Evolutionary conservation across 2,113 vertebrate species (phyloP).

Genomic region (Rhea pennata): DNA sequence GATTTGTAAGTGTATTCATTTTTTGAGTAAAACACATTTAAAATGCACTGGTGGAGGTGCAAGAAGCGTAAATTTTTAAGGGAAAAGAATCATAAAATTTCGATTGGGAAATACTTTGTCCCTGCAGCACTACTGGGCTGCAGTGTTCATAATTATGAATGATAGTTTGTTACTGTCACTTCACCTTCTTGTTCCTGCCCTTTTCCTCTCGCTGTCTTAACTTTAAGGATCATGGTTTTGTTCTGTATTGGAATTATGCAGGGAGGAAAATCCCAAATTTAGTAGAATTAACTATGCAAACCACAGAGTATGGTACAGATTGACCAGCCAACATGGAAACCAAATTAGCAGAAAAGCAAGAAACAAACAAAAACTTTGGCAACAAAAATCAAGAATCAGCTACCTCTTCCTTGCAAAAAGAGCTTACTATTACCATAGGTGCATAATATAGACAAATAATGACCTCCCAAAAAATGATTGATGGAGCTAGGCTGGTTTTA

Average conservation of each 20-base stretch:
- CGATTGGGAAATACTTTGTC: neutral
- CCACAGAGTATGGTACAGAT: neutral
- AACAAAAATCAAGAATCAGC: neutral
- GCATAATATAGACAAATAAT: neutral
- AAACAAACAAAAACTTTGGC: neutral
- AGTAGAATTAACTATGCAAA: neutral
- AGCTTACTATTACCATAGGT: neutral
- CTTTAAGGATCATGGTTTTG: neutral
- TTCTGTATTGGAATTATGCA: neutral
- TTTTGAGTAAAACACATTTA: neutral
- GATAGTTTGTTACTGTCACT: neutral
- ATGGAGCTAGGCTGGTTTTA: neutral
- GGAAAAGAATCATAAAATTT: neutral
- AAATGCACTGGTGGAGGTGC: neutral
- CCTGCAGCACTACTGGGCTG: neutral
- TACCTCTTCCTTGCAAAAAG: neutral
- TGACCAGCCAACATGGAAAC: neutral
- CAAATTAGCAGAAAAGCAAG: neutral
- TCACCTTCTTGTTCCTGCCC: neutral
- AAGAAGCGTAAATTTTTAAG: neutral
- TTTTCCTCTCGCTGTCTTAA: neutral
- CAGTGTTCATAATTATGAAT: neutral
- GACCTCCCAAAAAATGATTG: neutral
- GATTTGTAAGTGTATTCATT: neutral
- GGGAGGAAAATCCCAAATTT: neutral